phyloP scores from a whole-genome alignment of 2,888 invertebrate genomes.

The Lithodes maja region DNA sequence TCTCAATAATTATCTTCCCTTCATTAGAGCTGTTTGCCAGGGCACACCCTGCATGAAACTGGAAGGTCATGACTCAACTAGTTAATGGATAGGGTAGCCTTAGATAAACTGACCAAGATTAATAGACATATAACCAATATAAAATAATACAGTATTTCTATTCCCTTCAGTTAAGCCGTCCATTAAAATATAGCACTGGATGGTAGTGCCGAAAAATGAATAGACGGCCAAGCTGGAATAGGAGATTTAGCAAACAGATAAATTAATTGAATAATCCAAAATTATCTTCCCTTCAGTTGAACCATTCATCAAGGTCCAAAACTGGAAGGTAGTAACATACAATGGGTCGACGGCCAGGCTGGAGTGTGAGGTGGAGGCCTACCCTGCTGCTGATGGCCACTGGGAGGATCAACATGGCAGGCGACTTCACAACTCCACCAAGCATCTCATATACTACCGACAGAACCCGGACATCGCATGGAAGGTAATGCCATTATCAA shows the following conservation, averaged over 20 bases:
- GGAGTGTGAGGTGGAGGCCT: constrained; percentile 88
- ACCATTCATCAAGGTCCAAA: constrained; percentile 62
- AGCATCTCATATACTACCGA: constrained; percentile 75
- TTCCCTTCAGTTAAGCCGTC: no score
- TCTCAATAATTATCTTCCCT: no score
- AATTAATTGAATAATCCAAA: no score
- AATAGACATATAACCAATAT: no score
- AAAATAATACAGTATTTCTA: no score
- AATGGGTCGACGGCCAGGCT: constrained; percentile 78
- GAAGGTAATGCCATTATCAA: no score
- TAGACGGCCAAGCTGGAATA: background rate
- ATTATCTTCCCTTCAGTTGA: constrained; percentile 55
- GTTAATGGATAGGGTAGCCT: no score
- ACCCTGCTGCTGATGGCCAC: constrained; percentile 88
- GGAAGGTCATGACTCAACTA: no score
- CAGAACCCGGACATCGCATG: constrained; percentile 53
- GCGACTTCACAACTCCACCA: constrained; percentile 82
- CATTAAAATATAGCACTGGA: no score
- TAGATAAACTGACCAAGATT: no score
- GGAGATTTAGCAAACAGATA: background rate
- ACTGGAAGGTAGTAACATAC: constrained; percentile 67
- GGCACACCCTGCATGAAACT: no score
- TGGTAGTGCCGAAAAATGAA: background rate
- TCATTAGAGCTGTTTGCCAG: no score
- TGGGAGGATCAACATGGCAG: constrained; percentile 87